Evolutionary conservation across 2,797 vertebrate genomes (phyloP).

Genomic region (Prionace glauca): DNA sequence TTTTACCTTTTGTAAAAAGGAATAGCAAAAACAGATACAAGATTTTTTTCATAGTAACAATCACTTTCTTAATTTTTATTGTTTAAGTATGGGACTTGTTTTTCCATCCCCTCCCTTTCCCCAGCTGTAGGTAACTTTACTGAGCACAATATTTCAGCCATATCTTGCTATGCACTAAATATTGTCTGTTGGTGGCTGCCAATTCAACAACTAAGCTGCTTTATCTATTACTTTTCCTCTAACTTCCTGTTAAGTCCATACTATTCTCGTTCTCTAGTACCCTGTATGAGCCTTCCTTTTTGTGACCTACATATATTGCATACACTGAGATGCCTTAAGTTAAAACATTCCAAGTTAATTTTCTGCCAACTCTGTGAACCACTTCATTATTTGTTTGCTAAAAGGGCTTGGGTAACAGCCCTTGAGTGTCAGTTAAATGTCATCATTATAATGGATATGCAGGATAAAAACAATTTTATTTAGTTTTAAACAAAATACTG

Average conservation of each 20-base stretch:
- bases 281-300: neutral
- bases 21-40: neutral
- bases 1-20: neutral
- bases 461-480: neutral
- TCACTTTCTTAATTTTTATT: neutral
- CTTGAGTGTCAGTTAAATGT: neutral
- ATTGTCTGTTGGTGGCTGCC: neutral
- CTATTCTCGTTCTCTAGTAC: neutral
- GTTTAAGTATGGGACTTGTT: neutral
- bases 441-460: neutral
- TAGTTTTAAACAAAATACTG: neutral
- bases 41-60: neutral
- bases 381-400: neutral
- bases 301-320: too few species aligned
- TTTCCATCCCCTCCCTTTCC: neutral
- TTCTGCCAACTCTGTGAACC: neutral
- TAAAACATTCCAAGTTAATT: neutral
- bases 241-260: neutral
- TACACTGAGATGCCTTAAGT: neutral
- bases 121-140: neutral
- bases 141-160: neutral
- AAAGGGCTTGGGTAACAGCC: neutral
- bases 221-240: too few species aligned
- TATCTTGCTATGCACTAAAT: neutral
- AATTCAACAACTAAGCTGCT: neutral